Evolutionary conservation across 2,797 vertebrate species (phyloP).

Genomic region (Lepus townsendii): DNA sequence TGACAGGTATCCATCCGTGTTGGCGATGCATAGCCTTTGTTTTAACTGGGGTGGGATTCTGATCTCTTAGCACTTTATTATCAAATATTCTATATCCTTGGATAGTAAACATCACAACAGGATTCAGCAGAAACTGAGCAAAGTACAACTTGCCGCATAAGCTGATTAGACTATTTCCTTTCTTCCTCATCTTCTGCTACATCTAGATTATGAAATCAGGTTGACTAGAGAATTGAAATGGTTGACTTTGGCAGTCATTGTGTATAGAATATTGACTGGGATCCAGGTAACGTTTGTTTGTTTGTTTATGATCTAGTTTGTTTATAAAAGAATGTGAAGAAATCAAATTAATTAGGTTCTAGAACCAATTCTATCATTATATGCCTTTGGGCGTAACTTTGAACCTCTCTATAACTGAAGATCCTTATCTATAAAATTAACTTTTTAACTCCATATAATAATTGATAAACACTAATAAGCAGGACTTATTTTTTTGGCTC

Average conservation of each 20-base stretch:
- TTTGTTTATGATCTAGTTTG: not conserved
- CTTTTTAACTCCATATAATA: constrained; percentile 1
- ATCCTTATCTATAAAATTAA: not conserved
- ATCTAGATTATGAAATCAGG: not conserved
- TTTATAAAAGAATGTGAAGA: constrained; percentile 41
- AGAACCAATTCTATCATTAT: not conserved
- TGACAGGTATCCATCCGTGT: not conserved
- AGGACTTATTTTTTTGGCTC: not conserved
- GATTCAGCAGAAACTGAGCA: not conserved
- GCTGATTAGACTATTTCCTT: not conserved
- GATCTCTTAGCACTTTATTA: not conserved
- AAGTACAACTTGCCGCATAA: not conserved
- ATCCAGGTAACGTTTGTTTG: not conserved
- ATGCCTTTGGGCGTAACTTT: constrained; percentile 27
- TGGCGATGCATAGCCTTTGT: not conserved
- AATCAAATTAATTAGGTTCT: not conserved
- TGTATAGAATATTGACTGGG: not conserved
- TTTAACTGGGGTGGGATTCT: not conserved
- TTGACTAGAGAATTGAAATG: not conserved
- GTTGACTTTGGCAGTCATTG: not conserved
- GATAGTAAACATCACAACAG: not conserved
- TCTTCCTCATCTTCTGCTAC: not conserved
- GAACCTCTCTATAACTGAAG: not conserved
- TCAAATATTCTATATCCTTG: not conserved
- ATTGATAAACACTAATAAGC: not conserved